phyloP scores from a whole-genome alignment of 2,113 vertebrate species.

The Neodon shergylaensis region DNA sequence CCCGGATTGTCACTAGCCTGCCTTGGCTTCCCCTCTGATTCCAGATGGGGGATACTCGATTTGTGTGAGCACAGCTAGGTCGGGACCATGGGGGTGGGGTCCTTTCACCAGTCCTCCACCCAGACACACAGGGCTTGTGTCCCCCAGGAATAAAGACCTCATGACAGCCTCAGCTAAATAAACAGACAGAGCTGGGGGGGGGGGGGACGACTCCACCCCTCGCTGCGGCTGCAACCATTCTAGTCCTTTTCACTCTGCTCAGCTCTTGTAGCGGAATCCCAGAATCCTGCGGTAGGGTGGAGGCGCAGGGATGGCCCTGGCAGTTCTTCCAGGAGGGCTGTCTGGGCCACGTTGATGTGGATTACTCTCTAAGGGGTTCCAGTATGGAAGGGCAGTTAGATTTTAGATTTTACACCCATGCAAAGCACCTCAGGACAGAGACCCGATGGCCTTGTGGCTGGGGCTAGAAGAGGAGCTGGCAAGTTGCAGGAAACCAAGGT shows the following conservation, averaged over 20 bases:
- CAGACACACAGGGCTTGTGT: conserved; percentile 28
- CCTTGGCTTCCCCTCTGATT: not conserved
- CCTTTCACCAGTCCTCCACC: not conserved
- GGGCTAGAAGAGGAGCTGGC: not conserved
- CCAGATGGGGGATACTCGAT: not conserved
- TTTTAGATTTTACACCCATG: not conserved
- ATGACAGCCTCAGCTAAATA: not conserved
- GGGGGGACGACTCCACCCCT: not conserved
- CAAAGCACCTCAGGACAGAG: too few species aligned
- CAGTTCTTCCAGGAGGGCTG: not conserved
- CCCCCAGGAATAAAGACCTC: not conserved
- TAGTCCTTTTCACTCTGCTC: not conserved
- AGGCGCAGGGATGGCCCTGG: not conserved
- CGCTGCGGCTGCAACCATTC: not conserved
- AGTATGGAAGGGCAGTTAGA: not conserved
- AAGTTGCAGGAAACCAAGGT: not conserved
- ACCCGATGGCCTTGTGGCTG: not conserved
- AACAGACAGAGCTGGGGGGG: not conserved
- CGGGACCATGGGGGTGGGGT: not conserved
- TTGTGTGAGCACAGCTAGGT: not conserved
- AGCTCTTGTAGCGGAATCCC: not conserved
- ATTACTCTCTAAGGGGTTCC: not conserved
- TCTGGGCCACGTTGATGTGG: not conserved
- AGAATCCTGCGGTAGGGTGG: not conserved
- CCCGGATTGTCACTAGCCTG: not conserved